Base-by-base conservation (phyloP, 2,888 invertebrate genomes). In the Hydrotaea diabolus region DNA sequence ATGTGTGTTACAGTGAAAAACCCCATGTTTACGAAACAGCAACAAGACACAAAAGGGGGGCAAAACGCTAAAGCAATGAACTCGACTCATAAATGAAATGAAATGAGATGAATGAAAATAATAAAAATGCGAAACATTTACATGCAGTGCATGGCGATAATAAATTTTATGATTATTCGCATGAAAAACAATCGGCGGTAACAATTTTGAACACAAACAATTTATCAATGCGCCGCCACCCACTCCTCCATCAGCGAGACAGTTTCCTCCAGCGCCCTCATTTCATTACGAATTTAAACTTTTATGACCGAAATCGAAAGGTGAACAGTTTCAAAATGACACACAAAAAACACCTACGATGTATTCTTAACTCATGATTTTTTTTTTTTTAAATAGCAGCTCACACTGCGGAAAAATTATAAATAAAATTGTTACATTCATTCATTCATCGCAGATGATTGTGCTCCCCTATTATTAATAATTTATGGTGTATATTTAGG, bases 81-180 rank as follows among this genome's bases (percentile, higher is more conserved):
- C 55, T 55, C 4, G 4, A 11, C 23, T 26, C 59, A 15, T 13
- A 43, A n/a, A 43, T 31, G 0, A 66, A 39, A 69, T 19, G 43
- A 66, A 39, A 46, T 66, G 26, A 64, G 39, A 36, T 1, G 13
- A n/a, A 17, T 36, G 17, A 17, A 39, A 17, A 57, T 62, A 66
- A 26, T 13, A 57, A 73, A 71, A 62, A 19, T 19, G 36, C 23
- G 11, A 19, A 21, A 36, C 57, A 49, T 75, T 79, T 69, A 36
- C 49, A 46, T 43, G 23, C 71, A 74, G 15, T 59, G 23, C 43
- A 66, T 43, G 39, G 39, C 19, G 49, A 13, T 73, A 49, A 80
- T 71, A 69, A 53, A 77, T 74, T 77, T 31, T 80, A 74, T 77
- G 62, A 74, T n/a, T n/a, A n/a, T 19, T 36, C 55, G n/a, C 46